A percentile compares a stretch with the other conserved stretches of the same genome.
These are phyloP conservation scores for Macroramphosus scolopax DNA, from an alignment of 2,797 vertebrate genomes.

Conservation along the genomic window DNA sequence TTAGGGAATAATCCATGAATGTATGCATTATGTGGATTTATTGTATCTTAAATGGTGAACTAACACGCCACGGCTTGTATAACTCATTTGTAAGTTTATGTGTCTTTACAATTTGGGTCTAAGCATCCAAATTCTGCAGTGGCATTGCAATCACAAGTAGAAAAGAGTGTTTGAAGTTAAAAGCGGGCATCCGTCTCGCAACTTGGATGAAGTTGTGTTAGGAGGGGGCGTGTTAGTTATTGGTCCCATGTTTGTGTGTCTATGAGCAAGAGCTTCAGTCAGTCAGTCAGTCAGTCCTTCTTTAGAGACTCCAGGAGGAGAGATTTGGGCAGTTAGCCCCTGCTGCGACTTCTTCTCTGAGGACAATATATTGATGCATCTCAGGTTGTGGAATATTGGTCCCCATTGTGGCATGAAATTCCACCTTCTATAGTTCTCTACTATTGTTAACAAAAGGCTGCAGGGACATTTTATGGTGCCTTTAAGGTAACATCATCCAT, in stretches of 20 bases:
- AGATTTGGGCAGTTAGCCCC: too few relatives aligned
- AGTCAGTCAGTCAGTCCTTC: slow-evolving; percentile 2
- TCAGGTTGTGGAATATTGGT: neutral
- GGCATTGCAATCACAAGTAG: slow-evolving; percentile 12
- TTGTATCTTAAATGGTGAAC: too few relatives aligned
- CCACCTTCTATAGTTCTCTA: slow-evolving; percentile 1
- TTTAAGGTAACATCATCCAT: too few relatives aligned
- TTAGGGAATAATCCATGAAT: too few relatives aligned
- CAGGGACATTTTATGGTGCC: slow-evolving; percentile 1
- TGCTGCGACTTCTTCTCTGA: too few relatives aligned
- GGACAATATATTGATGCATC: too few relatives aligned
- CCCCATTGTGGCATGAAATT: neutral
- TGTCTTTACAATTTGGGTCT: too few relatives aligned
- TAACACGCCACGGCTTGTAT: too few relatives aligned
- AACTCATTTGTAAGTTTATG: too few relatives aligned
- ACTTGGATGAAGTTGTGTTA: slow-evolving; percentile 10
- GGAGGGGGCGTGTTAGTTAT: slow-evolving; percentile 4
- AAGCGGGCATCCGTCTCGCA: slow-evolving; percentile 6
- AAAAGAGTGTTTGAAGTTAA: slow-evolving; percentile 6
- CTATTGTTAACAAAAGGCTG: slow-evolving; percentile 1
- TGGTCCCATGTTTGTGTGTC: slow-evolving; percentile 2
- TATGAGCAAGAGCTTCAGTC: slow-evolving; percentile 18
- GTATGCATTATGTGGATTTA: too few relatives aligned
- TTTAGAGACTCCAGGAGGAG: too few relatives aligned
- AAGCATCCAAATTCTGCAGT: slow-evolving; percentile 2